Conservation (phyloP, 1,140 invertebrate species). For the Drosophila sulfurigaster region DNA sequence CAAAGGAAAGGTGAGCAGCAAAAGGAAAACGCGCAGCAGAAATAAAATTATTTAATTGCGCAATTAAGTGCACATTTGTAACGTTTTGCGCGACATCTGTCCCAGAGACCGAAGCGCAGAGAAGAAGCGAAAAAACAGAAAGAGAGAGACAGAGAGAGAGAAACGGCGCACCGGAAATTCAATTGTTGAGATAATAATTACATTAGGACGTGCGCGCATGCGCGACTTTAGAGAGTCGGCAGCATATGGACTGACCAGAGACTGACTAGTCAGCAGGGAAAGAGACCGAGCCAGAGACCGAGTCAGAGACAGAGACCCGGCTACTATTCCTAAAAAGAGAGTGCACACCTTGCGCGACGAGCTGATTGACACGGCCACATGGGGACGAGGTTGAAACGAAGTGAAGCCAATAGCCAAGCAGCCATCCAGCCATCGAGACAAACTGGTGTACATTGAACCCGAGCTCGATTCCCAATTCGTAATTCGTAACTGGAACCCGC, state of each 20-base stretch:
- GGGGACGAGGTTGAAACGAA: constrained; percentile 50
- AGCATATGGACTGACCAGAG: too few relatives aligned
- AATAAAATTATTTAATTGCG: constrained; percentile 84
- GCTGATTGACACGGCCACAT: constrained; percentile 82
- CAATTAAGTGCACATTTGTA: constrained; percentile 84
- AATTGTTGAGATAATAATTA: constrained; percentile 85
- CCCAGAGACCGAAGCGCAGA: constrained; percentile 54
- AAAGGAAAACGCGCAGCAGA: constrained; percentile 59
- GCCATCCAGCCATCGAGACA: constrained; percentile 25
- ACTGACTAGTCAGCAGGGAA: constrained; percentile 35
- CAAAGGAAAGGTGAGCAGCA: constrained; percentile 13
- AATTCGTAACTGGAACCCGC: constrained; percentile 22
- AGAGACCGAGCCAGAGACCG: constrained; percentile 31
- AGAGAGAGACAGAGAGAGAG: constrained; percentile 33
- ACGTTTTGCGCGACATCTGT: constrained; percentile 84
- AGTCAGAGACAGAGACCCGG: background rate
- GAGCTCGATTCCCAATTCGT: constrained; percentile 48
- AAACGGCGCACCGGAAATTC: constrained; percentile 78
- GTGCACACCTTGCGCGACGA: constrained; percentile 79
- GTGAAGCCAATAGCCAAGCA: constrained; percentile 25
- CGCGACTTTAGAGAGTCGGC: constrained; percentile 56
- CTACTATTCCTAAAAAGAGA: constrained; percentile 38
- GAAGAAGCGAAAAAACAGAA: constrained; percentile 35
- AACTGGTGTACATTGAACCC: constrained; percentile 75
- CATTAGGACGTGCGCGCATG: constrained; percentile 84